Evolutionary conservation across 2,888 invertebrate species (phyloP), one percentile per base, ranked within the genome.

Genomic region (Spilarctia lutea): DNA sequence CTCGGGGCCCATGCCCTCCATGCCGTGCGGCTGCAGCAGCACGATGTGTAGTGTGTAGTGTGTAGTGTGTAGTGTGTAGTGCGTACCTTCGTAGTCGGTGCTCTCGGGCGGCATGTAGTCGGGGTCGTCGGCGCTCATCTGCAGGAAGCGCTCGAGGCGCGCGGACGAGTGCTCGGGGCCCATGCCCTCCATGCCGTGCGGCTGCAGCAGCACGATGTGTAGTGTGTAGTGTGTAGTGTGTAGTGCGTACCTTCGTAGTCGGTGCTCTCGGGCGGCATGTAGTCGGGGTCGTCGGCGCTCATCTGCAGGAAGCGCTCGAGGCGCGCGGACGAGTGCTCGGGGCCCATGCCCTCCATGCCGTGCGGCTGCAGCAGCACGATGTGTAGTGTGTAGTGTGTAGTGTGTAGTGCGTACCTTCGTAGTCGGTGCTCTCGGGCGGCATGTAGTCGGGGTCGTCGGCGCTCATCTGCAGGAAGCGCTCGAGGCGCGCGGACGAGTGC

Each of bases 161-260:
- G 98, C 99, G 78, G 98, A 98, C 0, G 99, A 99, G 93, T 99
- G 99, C 92, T 99, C 99, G 16, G 99, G 99, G 42, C 99, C 99
- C 99, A 99, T 99, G 92, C 99, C 99, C 96, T 99, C 99, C 96
- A 99, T 98, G 79, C 99, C 99, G 90, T 99, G 99, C n/a, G 99
- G 99, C 88, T 99, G 97, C 74, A 99, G 96, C 96, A 99, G 97
- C 65, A 99, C 99, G 81, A 99, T 96, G 74, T n/a, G n/a, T n/a
- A n/a, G n/a, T n/a, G n/a, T n/a, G n/a, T n/a, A n/a, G n/a, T n/a
- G n/a, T n/a, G n/a, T n/a, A n/a, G n/a, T n/a, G n/a, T n/a, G n/a
- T n/a, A n/a, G n/a, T n/a, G n/a, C n/a, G n/a, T n/a, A n/a, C 96
- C 96, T 93, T 95, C 96, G 88, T 98, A 99, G 92, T 99, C 98